Percentiles rank a stretch among this genome's conserved stretches.
phyloP scores from a whole-genome alignment of 2,113 vertebrate genomes.

The Rhegmatorhina hoffmannsi region DNA sequence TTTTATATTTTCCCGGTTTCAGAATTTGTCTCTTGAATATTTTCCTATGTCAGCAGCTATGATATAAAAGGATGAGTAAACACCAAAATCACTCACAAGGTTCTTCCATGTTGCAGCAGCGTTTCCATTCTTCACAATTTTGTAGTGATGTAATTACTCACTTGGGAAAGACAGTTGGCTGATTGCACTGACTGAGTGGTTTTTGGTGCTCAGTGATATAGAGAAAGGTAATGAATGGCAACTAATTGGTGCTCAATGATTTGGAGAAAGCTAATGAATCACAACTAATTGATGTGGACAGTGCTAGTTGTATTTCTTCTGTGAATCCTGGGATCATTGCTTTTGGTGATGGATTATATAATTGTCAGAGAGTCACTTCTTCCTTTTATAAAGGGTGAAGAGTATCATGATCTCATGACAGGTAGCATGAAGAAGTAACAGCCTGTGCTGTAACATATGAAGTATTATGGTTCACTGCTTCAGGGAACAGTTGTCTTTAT shows the following conservation, averaged over 20 bases:
- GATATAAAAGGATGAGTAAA: background rate
- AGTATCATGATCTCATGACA: background rate
- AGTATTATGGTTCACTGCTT: background rate
- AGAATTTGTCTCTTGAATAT: background rate
- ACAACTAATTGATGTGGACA: background rate
- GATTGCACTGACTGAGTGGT: background rate
- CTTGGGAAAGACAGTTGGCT: background rate
- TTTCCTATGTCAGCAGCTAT: background rate
- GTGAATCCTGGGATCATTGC: background rate
- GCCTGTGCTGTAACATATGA: background rate
- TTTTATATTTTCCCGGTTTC: background rate
- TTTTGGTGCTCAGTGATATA: background rate
- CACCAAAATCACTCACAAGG: background rate
- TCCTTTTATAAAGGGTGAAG: background rate
- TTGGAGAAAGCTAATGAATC: background rate
- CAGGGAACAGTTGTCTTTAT: background rate
- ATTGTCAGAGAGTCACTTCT: fast-evolving
- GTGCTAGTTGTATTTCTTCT: background rate
- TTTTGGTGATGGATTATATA: background rate
- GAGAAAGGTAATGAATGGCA: background rate
- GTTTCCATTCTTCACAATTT: background rate
- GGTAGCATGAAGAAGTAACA: background rate
- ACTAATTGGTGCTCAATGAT: background rate
- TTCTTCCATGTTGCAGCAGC: background rate
- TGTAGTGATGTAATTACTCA: background rate